phyloP scores from a whole-genome alignment of 2,797 vertebrate species.

The Propithecus deckenii region DNA sequence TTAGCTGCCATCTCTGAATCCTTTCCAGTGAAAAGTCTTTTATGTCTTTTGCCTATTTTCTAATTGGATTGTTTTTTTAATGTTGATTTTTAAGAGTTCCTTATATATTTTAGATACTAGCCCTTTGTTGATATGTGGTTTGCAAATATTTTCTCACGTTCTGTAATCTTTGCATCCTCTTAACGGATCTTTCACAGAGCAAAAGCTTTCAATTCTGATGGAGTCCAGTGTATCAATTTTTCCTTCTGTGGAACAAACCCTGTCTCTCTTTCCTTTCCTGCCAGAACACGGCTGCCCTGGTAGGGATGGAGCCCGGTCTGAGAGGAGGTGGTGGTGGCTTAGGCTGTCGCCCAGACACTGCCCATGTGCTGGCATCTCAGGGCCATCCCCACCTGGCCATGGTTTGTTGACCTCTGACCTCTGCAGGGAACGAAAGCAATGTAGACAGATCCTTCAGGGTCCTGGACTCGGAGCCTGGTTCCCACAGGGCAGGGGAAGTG shows the following conservation, averaged over 20 bases:
- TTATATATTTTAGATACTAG: neutral
- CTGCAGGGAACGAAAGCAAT: neutral
- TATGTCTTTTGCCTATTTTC: neutral
- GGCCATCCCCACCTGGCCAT: neutral
- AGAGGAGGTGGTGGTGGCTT: neutral
- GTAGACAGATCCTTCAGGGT: neutral
- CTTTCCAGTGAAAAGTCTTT: neutral
- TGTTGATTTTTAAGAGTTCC: neutral
- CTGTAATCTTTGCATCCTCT: neutral
- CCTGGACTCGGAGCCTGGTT: neutral
- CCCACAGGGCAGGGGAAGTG: neutral
- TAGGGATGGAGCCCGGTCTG: neutral
- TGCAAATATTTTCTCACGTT: neutral
- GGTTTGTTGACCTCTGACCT: neutral
- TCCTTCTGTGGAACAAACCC: neutral
- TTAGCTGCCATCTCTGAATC: neutral
- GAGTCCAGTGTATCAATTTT: neutral
- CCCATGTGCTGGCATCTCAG: neutral
- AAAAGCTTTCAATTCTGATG: neutral
- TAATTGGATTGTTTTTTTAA: neutral
- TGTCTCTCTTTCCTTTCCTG: neutral
- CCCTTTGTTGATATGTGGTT: neutral
- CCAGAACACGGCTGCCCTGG: neutral
- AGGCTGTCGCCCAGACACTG: neutral
- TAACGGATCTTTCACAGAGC: neutral